Base-by-base conservation (phyloP, 2,113 vertebrate genomes). In the Phoxinus phoxinus region DNA sequence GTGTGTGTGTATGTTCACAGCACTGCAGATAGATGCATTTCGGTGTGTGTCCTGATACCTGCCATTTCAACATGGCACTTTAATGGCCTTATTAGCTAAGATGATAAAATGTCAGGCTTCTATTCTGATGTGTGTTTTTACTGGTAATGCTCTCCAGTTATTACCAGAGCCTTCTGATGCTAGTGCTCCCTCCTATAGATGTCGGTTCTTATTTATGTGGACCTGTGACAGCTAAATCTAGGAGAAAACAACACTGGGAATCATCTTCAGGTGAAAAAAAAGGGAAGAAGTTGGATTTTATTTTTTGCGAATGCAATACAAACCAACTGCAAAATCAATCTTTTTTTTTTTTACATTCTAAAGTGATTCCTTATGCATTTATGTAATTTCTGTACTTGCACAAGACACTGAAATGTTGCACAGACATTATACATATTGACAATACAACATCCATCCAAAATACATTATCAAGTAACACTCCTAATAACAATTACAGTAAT, bases 51-150 rank as follows among this genome's bases (percentile, higher is more conserved):
- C 83, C 71, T 73, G 85, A 86, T 85, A 89, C 88, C 88, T 89
- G 86, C 86, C 85, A 89, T 87, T 89, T 83, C 81, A 78, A 77
- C 78, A 56, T 65, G 51, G 85, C 83, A 85, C 83, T 85, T 83
- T 87, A 87, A 89, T 89, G 74, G 86, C 86, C 65, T 89, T 85
- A 86, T 88, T 88, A 88, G 77, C 75, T 59, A 59, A 85, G 84
- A 85, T 83, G 83, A 77, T 89, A 85, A 89, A 89, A 89, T 89
- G 86, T 87, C 86, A 89, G 85, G 83, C 83, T 89, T 72, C 85
- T 87, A 87, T 87, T 87, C 73, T 87, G 86, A 87, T 89, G 81
- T 84, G 81, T 89, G 86, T 87, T 89, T 89, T 89, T 84, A 85
- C 63, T 79, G 86, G 79, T 83, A 85, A 79, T 84, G 83, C 88